Evolutionary conservation across 2,113 vertebrate genomes (phyloP).

Genomic region (Lasiurus borealis): DNA sequence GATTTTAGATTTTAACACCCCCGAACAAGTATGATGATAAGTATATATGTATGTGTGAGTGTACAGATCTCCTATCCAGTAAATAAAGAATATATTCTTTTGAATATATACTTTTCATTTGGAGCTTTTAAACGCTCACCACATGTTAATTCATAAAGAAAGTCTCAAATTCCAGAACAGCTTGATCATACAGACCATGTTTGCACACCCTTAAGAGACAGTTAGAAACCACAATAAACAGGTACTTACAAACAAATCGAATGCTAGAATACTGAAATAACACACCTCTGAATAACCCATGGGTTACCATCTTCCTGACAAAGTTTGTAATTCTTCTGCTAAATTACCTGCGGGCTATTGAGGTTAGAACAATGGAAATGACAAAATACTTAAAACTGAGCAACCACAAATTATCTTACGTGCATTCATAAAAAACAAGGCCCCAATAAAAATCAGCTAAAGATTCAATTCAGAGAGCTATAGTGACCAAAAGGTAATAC

Average conservation of each 20-base stretch:
- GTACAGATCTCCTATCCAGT: neutral
- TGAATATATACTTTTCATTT: neutral
- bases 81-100: conserved; percentile 10
- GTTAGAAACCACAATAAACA: conserved; percentile 51
- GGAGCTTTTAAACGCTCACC: conserved; percentile 31
- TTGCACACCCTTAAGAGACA: conserved; percentile 14
- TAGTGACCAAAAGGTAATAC: neutral
- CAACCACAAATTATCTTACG: neutral
- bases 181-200: conserved; percentile 1
- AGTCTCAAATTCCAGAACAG: conserved; percentile 52
- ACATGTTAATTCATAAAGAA: conserved; percentile 47
- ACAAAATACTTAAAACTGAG: conserved; percentile 8
- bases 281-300: conserved; percentile 27
- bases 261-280: conserved; percentile 50
- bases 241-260: conserved; percentile 38
- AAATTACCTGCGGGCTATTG: neutral
- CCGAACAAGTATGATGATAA: neutral
- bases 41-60: neutral
- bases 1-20: conserved; percentile 30
- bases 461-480: neutral
- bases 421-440: conserved; percentile 2
- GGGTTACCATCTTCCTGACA: conserved; percentile 40
- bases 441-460: neutral
- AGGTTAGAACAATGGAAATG: conserved; percentile 31
- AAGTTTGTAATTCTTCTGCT: conserved; percentile 30